Base-by-base conservation (phyloP, 2,888 invertebrate species). In the Lingula anatina region DNA sequence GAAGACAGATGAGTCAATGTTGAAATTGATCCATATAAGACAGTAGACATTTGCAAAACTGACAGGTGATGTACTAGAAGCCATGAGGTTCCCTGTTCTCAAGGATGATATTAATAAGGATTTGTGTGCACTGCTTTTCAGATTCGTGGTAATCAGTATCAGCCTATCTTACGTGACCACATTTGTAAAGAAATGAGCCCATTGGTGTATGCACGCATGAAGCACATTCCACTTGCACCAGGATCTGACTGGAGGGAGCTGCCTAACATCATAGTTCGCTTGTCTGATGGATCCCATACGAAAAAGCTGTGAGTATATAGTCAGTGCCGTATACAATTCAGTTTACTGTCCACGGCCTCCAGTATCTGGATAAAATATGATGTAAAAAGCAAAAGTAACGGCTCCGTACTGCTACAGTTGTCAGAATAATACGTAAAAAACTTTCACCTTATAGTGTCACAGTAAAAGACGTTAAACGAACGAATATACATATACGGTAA, bases 171-270 rank as follows among this genome's bases (percentile, higher is more conserved):
- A 31, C 77, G 82, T 7, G 90, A 90, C 71, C 90, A 91, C 65
- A 83, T 89, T 53, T 89, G 89, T 70, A 90, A 90, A 71, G 87
- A 88, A 64, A 88, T 90, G 88, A 85, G 86, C 31, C 83, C 87
- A 0, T 74, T 90, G 28, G 86, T 89, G 1, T 86, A 85, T 72
- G 87, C 87, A 0, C 81, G 90, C 48, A 89, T 91, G 68, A 78
- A 82, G 23, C 82, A 87, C 54, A 84, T 91, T 49, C 90, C 90
- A 0, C 82, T 83, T 1, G 80, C 81, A 2, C 83, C 85, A 0
- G 90, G 89, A 1, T 85, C 88, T 0, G 90, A 91, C 73, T 91
- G 91, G 91, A 80, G 90, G 39, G 89, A 90, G 73, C 78, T 91
- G 24, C 90, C 91, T 1, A 91, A 91, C 67, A 82, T 87, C 51